Evolutionary conservation across 1,140 invertebrate genomes (phyloP), one percentile per base, ranked within the genome.

Genomic region (Mamestra configurata): DNA sequence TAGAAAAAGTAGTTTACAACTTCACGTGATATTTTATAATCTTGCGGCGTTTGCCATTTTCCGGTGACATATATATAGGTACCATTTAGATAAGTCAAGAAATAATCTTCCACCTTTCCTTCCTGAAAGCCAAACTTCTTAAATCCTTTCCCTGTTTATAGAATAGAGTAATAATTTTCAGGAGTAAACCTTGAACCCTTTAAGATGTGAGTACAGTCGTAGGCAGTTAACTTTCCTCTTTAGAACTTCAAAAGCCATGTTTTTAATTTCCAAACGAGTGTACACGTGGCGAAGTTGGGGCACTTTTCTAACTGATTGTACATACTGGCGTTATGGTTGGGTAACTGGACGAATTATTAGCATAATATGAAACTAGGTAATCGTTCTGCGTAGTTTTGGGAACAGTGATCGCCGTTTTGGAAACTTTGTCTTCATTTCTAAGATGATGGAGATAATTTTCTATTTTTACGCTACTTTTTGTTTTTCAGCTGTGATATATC

Each of bases 201-300:
- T 40, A 76, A 76, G 55, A 53, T 55, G 80, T 64, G 75, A 55
- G 55, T 78, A 43, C 40, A 77, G 72, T 66, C 40, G 64, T 78
- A 68, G 37, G 73, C 53, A 66, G 40, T 35, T 64, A 90, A 93
- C 84, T 92, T 93, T 89, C 81, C 90, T 85, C 88, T 92, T 91
- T 87, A 87, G 86, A 91, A 90, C 87, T 90, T 88, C 79, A 80
- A 86, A 90, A 89, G 87, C 82, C 86, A 82, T 91, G 91, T 92
- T 92, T 93, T 93, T 93, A 92, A 93, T 93, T 92, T 93, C 90
- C 91, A 85, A 89, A 88, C 82, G 86, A 90, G 84, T 88, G 88
- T 88, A 73, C 90, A 89, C 88, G 86, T 86, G 87, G 79, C 79
- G 61, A 76, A 79, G 78, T 81, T 82, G 64, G 82, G 79, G 84